Conservation (phyloP, 1,140 invertebrate species). For the Temnothorax longispinosus region DNA sequence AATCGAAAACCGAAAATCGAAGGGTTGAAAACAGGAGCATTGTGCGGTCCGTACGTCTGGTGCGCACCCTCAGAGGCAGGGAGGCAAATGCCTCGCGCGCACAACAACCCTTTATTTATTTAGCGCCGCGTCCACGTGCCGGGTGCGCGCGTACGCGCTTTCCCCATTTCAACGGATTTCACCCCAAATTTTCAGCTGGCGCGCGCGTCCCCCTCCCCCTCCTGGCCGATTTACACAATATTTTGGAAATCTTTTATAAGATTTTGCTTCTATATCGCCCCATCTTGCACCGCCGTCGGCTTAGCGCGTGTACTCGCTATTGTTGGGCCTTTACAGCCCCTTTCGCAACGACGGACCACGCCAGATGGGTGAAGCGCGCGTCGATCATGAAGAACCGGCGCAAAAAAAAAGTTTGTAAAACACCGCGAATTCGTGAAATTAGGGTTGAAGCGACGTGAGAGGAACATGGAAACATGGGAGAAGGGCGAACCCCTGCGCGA, state of each 20-base stretch:
- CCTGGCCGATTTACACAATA: constrained; percentile 85
- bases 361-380: constrained; percentile 82
- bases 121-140: constrained; percentile 74
- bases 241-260: constrained; percentile 86
- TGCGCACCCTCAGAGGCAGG: neutral
- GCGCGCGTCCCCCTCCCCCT: neutral
- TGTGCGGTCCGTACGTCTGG: constrained; percentile 47
- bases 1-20: constrained; percentile 61
- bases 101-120: constrained; percentile 86
- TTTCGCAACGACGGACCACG: constrained; percentile 69
- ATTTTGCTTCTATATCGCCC: constrained; percentile 57
- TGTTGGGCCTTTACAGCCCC: constrained; percentile 74
- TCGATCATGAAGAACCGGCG: constrained; percentile 41
- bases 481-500: constrained; percentile 54
- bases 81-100: constrained; percentile 60
- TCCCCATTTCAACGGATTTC: constrained; percentile 80
- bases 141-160: constrained; percentile 64
- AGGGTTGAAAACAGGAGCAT: constrained; percentile 74
- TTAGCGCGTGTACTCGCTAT: constrained; percentile 72
- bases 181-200: constrained; percentile 85
- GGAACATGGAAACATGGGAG: constrained; percentile 64
- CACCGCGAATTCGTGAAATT: constrained; percentile 81
- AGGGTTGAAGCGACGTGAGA: constrained; percentile 77
- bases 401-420: constrained; percentile 81
- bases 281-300: constrained; percentile 66